Evolutionary conservation across 2,888 invertebrate species (phyloP).

Genomic region (Zhuqinia jingwanae): DNA sequence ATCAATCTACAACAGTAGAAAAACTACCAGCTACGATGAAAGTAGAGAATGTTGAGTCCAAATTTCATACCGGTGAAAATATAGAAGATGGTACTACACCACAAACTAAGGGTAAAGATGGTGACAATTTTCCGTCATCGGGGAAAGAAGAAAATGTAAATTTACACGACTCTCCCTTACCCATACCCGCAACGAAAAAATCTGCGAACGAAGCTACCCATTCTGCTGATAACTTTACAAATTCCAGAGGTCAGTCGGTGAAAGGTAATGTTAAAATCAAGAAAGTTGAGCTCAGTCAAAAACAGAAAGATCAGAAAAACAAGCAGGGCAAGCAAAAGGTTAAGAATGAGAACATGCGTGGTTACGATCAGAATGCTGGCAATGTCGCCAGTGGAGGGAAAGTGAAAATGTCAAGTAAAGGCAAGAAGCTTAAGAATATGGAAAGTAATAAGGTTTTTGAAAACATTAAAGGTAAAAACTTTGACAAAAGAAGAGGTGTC

Average conservation of each 20-base stretch:
- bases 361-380: background rate
- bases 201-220: background rate
- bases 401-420: constrained; percentile 44
- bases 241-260: background rate
- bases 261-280: background rate
- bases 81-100: too few species aligned
- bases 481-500: constrained; percentile 46
- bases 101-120: background rate
- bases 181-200: background rate
- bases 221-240: background rate
- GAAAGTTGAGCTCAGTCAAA: constrained; percentile 23
- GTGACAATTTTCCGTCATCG: too few species aligned
- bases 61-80: background rate
- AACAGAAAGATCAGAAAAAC: constrained; percentile 52
- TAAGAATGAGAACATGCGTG: background rate
- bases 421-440: constrained; percentile 51
- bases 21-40: background rate
- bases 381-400: constrained; percentile 4
- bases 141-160: background rate
- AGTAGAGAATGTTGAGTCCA: background rate
- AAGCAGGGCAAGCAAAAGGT: constrained; percentile 60
- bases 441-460: constrained; percentile 67
- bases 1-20: background rate
- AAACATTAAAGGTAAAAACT: constrained; percentile 64
- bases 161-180: background rate